Evolutionary conservation across 2,113 vertebrate genomes (phyloP).

Genomic region (Capra hircus): DNA sequence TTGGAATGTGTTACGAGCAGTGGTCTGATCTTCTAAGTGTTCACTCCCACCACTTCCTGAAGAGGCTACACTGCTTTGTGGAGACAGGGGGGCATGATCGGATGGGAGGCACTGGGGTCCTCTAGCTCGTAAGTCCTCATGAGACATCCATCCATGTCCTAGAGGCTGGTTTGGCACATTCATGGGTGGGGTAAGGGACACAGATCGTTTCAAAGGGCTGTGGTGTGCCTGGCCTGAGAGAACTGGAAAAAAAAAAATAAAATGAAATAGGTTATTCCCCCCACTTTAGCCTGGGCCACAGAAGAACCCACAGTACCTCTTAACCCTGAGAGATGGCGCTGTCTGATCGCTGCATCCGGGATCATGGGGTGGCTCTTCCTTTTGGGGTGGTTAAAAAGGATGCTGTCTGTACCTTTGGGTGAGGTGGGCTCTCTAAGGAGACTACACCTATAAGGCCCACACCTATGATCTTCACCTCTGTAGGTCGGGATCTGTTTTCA

Average conservation of each 20-base stretch:
- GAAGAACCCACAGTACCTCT: slow-evolving; percentile 72
- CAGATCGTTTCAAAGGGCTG: slow-evolving; percentile 98
- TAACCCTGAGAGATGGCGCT: slow-evolving; percentile 40
- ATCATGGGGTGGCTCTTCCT: neutral
- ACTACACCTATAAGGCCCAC: neutral
- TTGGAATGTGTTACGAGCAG: slow-evolving; percentile 95
- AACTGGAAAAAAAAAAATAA: slow-evolving; percentile 87
- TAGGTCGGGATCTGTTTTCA: neutral
- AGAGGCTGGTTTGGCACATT: slow-evolving; percentile 94
- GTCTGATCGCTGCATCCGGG: neutral
- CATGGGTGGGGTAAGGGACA: slow-evolving; percentile 98
- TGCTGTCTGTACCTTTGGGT: neutral
- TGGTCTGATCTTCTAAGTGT: slow-evolving; percentile 94
- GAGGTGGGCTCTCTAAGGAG: neutral
- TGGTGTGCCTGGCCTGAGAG: slow-evolving; percentile 94
- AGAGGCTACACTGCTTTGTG: slow-evolving; percentile 99
- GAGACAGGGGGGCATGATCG: slow-evolving; percentile 97
- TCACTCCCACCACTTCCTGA: slow-evolving; percentile 99
- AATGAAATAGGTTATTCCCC: slow-evolving; percentile 84
- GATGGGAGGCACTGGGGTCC: slow-evolving; percentile 90
- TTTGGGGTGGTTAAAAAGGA: neutral
- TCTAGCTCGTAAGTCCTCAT: slow-evolving; percentile 96
- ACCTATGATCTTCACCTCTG: neutral
- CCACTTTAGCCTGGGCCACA: slow-evolving; percentile 75
- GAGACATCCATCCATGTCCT: slow-evolving; percentile 98